Evolutionary conservation across 2,113 vertebrate genomes (phyloP), one percentile per base, ranked within the genome.

Genomic region (Notarius lentiginosus): DNA sequence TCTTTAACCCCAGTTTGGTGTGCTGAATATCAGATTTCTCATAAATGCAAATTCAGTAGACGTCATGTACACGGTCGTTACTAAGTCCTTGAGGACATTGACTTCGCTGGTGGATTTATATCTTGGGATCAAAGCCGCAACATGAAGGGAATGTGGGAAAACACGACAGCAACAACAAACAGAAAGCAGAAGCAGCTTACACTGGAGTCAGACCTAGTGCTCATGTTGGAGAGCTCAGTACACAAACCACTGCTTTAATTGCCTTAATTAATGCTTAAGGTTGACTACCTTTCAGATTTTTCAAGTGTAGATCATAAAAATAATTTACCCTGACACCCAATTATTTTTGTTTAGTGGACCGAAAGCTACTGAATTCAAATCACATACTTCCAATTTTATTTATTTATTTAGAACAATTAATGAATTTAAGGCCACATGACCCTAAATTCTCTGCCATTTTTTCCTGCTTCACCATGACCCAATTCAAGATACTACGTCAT

Each of bases 111-210:
- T 53, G 79, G 63, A 84, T 66, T 85, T 79, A 77, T 51, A 51
- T 79, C 83, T 84, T 80, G 76, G 55, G 60, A 88, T 84, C 86
- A 83, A 76, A 66, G 58, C 17, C 12, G 58, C 66, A 76, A 61
- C 70, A 84, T 15, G 12, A 49, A 77, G 56, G 22, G 58, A 87
- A 83, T 41, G 53, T 88, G 80, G 79, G 80, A 84, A 72, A 87
- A 79, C 53, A 79, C 49, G 58, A 79, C 83, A 56, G 41, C 72
- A 75, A 75, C 34, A 83, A 79, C 60, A 75, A 87, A 75, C 82
- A 80, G 85, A 66, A 79, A 68, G 75, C 75, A 68, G 72, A 79
- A 84, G 84, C 77, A 41, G 85, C 68, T 84, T 84, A 84, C 65
- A 24, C 85, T 87, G 82, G 76, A 80, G 0, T 15, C 7, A 1